phyloP scores from a whole-genome alignment of 1,140 invertebrate genomes.

The Nomia melanderi region DNA sequence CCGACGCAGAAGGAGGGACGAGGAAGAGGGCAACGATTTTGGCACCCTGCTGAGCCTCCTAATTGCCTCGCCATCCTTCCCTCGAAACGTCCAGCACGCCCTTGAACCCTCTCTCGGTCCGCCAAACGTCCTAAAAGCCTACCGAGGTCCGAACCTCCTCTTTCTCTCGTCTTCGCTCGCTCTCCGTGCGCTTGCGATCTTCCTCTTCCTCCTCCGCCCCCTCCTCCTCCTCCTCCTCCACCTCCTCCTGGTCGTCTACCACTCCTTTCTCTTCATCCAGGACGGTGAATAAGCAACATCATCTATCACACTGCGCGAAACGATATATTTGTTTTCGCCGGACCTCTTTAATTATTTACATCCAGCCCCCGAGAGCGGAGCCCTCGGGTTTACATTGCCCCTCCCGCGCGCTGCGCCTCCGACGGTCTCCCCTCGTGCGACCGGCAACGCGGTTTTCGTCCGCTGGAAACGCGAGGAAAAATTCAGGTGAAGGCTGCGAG shows the following conservation, averaged over 20 bases:
- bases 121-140: constrained; percentile 68
- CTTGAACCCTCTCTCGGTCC: constrained; percentile 72
- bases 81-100: constrained; percentile 70
- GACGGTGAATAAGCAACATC: constrained; percentile 76
- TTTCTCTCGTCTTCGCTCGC: constrained; percentile 45
- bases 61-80: constrained; percentile 78
- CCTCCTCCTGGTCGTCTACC: constrained; percentile 27
- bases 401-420: constrained; percentile 13
- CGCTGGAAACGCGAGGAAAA: neutral
- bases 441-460: neutral
- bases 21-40: constrained; percentile 74
- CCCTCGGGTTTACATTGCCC: constrained; percentile 25
- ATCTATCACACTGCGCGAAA: constrained; percentile 80
- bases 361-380: constrained; percentile 50
- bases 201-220: constrained; percentile 37
- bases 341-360: constrained; percentile 79
- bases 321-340: constrained; percentile 80
- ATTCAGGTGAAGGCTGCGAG: no score
- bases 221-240: constrained; percentile 46
- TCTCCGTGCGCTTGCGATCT: constrained; percentile 48
- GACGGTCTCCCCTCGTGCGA: constrained; percentile 7
- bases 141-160: constrained; percentile 51
- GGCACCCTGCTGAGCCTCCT: constrained; percentile 78
- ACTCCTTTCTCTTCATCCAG: constrained; percentile 54
- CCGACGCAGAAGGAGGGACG: constrained; percentile 53